A percentile compares a stretch with the other conserved stretches of the same genome.
Evolutionary conservation across 2,888 invertebrate species (phyloP).

Genomic region (Dicyrtoma fusca): DNA sequence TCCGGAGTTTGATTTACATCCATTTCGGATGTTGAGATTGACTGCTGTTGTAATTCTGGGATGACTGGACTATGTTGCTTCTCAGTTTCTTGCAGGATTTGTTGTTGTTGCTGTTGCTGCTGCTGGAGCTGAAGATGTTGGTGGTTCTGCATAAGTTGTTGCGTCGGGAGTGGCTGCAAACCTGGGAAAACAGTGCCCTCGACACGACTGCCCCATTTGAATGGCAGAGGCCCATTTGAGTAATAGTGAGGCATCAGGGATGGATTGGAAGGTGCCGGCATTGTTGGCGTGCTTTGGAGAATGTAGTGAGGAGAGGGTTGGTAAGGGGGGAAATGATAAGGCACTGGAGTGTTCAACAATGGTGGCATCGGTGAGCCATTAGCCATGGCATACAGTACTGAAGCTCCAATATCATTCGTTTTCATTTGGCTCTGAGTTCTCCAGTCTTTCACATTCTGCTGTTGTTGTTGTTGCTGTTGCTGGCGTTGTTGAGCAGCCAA

Average conservation of each 20-base stretch:
- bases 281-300: constrained; percentile 19
- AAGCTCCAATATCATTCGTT: constrained; percentile 29
- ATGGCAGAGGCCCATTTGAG: no score
- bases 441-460: not conserved
- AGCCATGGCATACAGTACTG: constrained; percentile 44
- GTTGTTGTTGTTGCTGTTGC: not conserved
- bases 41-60: constrained; percentile 4
- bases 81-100: not conserved
- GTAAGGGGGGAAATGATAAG: not conserved
- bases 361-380: constrained; percentile 41
- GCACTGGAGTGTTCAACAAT: not conserved
- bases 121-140: not conserved
- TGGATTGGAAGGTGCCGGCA: not conserved
- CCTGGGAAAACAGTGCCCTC: no score
- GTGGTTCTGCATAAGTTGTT: not conserved
- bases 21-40: not conserved
- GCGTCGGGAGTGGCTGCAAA: no score
- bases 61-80: constrained; percentile 10
- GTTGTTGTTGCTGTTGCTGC: not conserved
- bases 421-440: not conserved
- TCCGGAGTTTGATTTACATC: no score
- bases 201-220: no score
- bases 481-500: constrained; percentile 33
- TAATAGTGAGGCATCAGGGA: no score
- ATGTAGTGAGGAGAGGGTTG: constrained; percentile 40